Evolutionary conservation across 2,797 vertebrate genomes (phyloP).

Genomic region (Epinephelus awoara): DNA sequence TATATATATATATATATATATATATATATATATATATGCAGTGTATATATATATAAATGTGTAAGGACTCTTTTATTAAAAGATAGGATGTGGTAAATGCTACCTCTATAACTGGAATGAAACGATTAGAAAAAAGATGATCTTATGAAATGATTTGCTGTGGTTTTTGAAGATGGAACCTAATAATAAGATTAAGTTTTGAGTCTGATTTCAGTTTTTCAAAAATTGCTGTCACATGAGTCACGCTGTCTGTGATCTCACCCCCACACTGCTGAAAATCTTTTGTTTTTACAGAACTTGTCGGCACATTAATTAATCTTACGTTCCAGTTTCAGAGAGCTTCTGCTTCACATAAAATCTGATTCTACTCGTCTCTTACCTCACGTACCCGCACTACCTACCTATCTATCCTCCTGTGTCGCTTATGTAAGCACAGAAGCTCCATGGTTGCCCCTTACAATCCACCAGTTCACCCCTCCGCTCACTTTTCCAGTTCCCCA

Average conservation of each 20-base stretch:
- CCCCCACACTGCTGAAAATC: neutral
- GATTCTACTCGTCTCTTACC: neutral
- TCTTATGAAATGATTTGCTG: neutral
- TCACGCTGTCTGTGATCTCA: slow-evolving; percentile 25
- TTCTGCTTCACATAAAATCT: neutral
- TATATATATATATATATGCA: no score
- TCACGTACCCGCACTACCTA: neutral
- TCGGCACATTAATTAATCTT: slow-evolving; percentile 11
- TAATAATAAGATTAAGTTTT: slow-evolving; percentile 7
- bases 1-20: no score
- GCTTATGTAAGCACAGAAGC: slow-evolving; percentile 27
- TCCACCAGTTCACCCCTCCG: slow-evolving; percentile 34
- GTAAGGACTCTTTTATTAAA: slow-evolving; percentile 25
- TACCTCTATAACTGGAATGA: neutral
- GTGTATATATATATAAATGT: neutral
- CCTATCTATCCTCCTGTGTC: neutral
- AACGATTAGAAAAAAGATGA: neutral
- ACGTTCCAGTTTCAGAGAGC: neutral
- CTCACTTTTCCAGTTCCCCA: slow-evolving; percentile 50
- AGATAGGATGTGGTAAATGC: slow-evolving; percentile 12
- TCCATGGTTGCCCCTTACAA: slow-evolving; percentile 12
- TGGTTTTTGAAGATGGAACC: slow-evolving; percentile 2
- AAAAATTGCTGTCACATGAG: slow-evolving; percentile 10
- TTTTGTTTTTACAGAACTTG: slow-evolving; percentile 6
- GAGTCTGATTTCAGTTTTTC: slow-evolving; percentile 11